Conservation (phyloP, 2,888 invertebrate genomes). For the Mythimna impura region DNA sequence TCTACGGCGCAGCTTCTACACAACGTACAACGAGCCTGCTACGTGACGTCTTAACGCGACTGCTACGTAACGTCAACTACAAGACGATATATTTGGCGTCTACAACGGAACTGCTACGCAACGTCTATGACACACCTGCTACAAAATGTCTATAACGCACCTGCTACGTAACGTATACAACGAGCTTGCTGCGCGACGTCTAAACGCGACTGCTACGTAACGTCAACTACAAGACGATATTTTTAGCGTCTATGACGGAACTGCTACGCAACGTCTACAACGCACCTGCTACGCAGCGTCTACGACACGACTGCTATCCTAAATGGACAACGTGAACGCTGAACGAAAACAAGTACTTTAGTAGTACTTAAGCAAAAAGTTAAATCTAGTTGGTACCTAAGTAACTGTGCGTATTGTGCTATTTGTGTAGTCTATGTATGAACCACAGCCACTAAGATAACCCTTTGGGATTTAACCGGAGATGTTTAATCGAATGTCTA, state of each 20-base stretch:
- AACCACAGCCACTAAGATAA: neutral
- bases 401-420: neutral
- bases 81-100: no score
- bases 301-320: neutral
- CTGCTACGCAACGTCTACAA: neutral
- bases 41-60: neutral
- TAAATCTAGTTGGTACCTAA: neutral
- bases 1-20: neutral
- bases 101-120: neutral
- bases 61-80: neutral
- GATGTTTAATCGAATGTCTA: constrained; percentile 16
- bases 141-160: neutral
- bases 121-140: neutral
- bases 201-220: neutral
- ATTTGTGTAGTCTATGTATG: neutral
- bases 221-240: no score
- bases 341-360: no score
- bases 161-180: neutral
- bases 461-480: constrained; percentile 21
- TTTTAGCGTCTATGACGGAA: neutral
- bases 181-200: neutral
- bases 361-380: no score
- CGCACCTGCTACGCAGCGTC: neutral
- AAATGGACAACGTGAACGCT: no score
- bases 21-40: neutral